Percentiles rank a stretch among this genome's conserved stretches.
Conservation (phyloP, 2,113 vertebrate genomes). For the Forbesichthys agassizii region DNA sequence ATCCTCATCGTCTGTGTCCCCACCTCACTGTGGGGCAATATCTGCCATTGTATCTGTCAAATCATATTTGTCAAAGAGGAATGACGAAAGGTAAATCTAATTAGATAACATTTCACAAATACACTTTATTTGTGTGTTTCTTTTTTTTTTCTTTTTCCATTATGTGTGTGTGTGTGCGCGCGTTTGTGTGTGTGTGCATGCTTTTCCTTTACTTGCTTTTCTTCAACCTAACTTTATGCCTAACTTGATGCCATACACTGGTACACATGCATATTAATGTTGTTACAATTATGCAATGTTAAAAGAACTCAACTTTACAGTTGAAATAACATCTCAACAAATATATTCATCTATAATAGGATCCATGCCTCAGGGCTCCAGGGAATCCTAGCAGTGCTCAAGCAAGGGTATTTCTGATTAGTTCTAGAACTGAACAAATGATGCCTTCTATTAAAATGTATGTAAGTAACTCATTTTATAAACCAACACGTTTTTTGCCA, state of each 20-base stretch:
- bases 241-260: neutral
- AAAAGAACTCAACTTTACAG: too few species aligned
- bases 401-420: too few species aligned
- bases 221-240: neutral
- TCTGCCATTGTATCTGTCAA: conserved; percentile 33
- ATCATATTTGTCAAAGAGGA: conserved; percentile 32
- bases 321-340: too few species aligned
- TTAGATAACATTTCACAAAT: conserved; percentile 51
- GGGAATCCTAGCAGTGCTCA: too few species aligned
- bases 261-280: too few species aligned
- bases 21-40: conserved; percentile 34
- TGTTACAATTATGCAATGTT: too few species aligned
- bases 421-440: too few species aligned
- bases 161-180: neutral
- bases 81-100: conserved; percentile 58
- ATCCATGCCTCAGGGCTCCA: too few species aligned
- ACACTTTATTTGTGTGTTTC: conserved; percentile 5
- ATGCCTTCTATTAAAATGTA: too few species aligned
- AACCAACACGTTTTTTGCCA: conserved; percentile 3
- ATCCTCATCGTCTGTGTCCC: conserved; percentile 34
- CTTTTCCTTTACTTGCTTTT: neutral
- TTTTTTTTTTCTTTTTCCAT: neutral
- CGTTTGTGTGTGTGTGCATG: too few species aligned
- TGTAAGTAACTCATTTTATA: neutral
- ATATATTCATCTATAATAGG: too few species aligned